These are phyloP conservation scores for Drosophila putrida DNA, from an alignment of 2,888 invertebrate species.

Conservation along the genomic window DNA sequence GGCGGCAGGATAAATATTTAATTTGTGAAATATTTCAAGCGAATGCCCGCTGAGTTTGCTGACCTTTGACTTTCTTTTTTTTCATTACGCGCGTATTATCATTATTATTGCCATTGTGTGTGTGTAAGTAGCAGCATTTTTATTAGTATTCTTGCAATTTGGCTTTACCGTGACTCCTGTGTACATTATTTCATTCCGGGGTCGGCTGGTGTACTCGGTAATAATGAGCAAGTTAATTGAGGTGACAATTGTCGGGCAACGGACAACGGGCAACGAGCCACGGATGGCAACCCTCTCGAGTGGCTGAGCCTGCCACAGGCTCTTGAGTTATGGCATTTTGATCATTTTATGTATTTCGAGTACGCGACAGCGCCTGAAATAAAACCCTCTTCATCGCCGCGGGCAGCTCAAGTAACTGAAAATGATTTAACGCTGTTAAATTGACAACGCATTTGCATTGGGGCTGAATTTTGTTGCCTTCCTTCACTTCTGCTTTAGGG, in stretches of 20 bases:
- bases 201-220: constrained; percentile 51
- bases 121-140: constrained; percentile 32
- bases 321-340: constrained; percentile 71
- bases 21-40: constrained; percentile 71
- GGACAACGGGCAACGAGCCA: not conserved
- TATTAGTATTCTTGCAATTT: constrained; percentile 50
- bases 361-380: constrained; percentile 19
- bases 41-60: constrained; percentile 54
- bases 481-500: not conserved
- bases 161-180: constrained; percentile 21
- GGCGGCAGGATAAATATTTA: constrained; percentile 75
- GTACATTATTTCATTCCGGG: constrained; percentile 20
- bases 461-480: constrained; percentile 9
- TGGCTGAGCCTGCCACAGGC: constrained; percentile 33
- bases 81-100: constrained; percentile 30
- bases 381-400: constrained; percentile 37
- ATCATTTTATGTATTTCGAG: constrained; percentile 67
- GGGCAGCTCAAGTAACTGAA: constrained; percentile 40
- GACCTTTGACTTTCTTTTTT: constrained; percentile 61
- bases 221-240: constrained; percentile 78
- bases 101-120: constrained; percentile 38
- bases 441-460: constrained; percentile 46
- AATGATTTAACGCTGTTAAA: constrained; percentile 63
- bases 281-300: constrained; percentile 43
- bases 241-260: constrained; percentile 70